These are phyloP conservation scores for Ictidomys tridecemlineatus DNA, from an alignment of 2,113 vertebrate genomes.

Conservation along the genomic window DNA sequence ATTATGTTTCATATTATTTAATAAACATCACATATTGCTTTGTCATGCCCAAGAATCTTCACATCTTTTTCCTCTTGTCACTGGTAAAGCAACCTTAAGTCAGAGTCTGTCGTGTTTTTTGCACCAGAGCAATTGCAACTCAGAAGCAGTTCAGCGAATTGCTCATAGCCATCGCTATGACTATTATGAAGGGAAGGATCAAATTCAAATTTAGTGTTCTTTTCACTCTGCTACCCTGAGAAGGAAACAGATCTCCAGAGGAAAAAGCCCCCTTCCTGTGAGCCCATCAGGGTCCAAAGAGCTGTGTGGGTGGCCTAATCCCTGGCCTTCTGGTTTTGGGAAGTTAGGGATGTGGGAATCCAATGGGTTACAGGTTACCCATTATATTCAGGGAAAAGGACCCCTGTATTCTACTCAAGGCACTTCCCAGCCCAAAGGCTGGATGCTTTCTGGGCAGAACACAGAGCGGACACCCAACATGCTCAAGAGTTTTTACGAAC, in stretches of 20 bases:
- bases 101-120: neutral
- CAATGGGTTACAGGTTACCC: neutral
- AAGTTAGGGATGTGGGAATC: neutral
- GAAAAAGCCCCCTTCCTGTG: neutral
- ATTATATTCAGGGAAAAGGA: neutral
- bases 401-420: neutral
- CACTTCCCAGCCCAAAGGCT: neutral
- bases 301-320: neutral
- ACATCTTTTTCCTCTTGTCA: neutral
- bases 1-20: neutral
- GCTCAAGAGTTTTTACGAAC: slow-evolving; percentile 64
- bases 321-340: neutral
- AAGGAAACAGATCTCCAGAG: neutral
- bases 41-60: slow-evolving; percentile 20
- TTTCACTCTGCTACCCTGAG: neutral
- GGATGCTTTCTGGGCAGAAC: slow-evolving; percentile 39
- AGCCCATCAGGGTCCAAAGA: neutral
- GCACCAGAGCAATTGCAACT: neutral
- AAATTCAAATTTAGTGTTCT: neutral
- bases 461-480: neutral
- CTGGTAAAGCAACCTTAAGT: neutral
- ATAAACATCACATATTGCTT: neutral
- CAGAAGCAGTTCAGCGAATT: neutral
- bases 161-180: neutral
- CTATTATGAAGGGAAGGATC: neutral